Conservation (phyloP, 2,888 invertebrate genomes). For the Furcula furcula region DNA sequence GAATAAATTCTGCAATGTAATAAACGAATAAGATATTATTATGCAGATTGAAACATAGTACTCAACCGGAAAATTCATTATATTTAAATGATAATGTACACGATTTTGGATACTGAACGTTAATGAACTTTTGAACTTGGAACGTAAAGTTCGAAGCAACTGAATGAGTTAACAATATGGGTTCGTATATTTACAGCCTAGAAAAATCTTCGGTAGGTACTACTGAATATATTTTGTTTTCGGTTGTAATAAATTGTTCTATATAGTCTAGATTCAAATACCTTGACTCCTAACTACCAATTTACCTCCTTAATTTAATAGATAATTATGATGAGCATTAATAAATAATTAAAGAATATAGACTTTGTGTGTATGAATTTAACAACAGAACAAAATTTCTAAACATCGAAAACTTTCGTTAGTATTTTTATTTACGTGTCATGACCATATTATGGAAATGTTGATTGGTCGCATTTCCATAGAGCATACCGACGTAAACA, state of each 20-base stretch:
- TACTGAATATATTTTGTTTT: too few relatives aligned
- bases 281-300: too few relatives aligned
- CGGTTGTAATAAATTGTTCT: too few relatives aligned
- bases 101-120: slow-evolving; percentile 44
- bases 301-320: too few relatives aligned
- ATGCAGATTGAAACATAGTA: slow-evolving; percentile 11
- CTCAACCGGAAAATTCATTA: slow-evolving; percentile 35
- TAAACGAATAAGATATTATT: slow-evolving; percentile 26
- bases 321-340: too few relatives aligned
- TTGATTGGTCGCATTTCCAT: slow-evolving; percentile 14
- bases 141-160: slow-evolving; percentile 21
- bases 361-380: too few relatives aligned
- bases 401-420: slow-evolving; percentile 5
- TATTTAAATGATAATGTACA: slow-evolving; percentile 26
- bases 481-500: slow-evolving; percentile 23
- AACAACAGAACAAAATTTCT: slow-evolving; percentile 9
- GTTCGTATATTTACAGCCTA: too few relatives aligned
- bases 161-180: slow-evolving; percentile 27
- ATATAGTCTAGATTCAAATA: too few relatives aligned
- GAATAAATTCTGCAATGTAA: slow-evolving; percentile 18
- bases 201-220: too few relatives aligned
- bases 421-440: slow-evolving; percentile 1
- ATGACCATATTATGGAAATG: not conserved
- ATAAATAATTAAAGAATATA: too few relatives aligned
- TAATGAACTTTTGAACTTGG: slow-evolving; percentile 52